These are phyloP conservation scores for Leptobrachium ailaonicum DNA, from an alignment of 2,113 vertebrate species.

Conservation along the genomic window DNA sequence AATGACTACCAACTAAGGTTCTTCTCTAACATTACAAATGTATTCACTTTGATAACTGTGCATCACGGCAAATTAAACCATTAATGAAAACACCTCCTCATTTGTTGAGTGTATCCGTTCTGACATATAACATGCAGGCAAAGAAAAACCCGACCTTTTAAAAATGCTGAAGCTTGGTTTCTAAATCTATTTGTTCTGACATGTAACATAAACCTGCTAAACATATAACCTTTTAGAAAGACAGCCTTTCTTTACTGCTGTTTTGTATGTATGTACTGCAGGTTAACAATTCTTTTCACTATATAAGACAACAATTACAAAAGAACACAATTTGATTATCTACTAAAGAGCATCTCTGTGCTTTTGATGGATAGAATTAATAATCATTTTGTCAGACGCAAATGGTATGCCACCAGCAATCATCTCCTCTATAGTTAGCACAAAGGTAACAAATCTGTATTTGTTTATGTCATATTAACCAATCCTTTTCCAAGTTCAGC, in stretches of 20 bases:
- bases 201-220: slow-evolving; percentile 23
- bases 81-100: slow-evolving; percentile 8
- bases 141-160: slow-evolving; percentile 16
- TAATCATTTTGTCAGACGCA: too few relatives aligned
- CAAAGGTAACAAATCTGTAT: too few relatives aligned
- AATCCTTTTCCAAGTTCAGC: too few relatives aligned
- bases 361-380: not conserved
- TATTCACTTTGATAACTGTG: too few relatives aligned
- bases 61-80: not conserved
- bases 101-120: slow-evolving; percentile 16
- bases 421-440: too few relatives aligned
- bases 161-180: not conserved
- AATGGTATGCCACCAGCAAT: too few relatives aligned
- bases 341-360: not conserved
- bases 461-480: too few relatives aligned
- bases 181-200: not conserved
- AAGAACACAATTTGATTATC: not conserved
- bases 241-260: not conserved
- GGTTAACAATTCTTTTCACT: not conserved
- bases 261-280: not conserved
- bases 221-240: slow-evolving; percentile 25
- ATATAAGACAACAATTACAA: not conserved
- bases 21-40: too few relatives aligned
- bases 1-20: too few relatives aligned
- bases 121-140: slow-evolving; percentile 18